Conservation (phyloP, 2,888 invertebrate species). For the Boloria euphrosyne region DNA sequence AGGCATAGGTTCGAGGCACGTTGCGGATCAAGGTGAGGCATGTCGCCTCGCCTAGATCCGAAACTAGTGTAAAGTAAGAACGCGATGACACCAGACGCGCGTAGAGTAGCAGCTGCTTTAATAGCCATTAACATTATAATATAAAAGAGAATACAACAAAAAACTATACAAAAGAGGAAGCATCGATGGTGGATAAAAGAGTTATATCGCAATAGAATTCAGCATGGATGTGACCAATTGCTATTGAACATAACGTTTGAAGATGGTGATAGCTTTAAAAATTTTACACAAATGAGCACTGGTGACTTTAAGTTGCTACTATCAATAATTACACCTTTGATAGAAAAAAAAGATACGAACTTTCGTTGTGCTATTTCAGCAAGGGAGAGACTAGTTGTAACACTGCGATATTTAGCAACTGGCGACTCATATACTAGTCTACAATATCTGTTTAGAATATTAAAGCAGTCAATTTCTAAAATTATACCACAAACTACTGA, state of each 20-base stretch:
- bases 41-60: too few relatives aligned
- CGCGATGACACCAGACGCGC: too few relatives aligned
- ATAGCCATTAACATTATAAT: too few relatives aligned
- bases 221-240: too few relatives aligned
- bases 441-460: conserved; percentile 24
- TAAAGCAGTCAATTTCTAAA: conserved; percentile 22
- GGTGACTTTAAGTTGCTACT: conserved; percentile 9
- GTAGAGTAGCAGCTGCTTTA: too few relatives aligned
- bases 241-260: background rate
- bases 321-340: conserved; percentile 29
- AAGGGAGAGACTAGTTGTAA: conserved; percentile 28
- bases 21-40: too few relatives aligned
- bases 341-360: conserved; percentile 37
- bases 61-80: too few relatives aligned
- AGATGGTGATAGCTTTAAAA: conserved; percentile 5
- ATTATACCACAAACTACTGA: conserved; percentile 22
- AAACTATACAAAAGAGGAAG: too few relatives aligned
- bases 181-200: too few relatives aligned
- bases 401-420: conserved; percentile 23
- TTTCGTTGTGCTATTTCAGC: conserved; percentile 36
- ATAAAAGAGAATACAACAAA: too few relatives aligned
- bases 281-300: conserved; percentile 16
- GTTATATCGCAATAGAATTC: too few relatives aligned
- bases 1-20: too few relatives aligned
- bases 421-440: conserved; percentile 29